phyloP scores from a whole-genome alignment of 92 coral and sea anemone species.

The Bergia puertoricense region DNA sequence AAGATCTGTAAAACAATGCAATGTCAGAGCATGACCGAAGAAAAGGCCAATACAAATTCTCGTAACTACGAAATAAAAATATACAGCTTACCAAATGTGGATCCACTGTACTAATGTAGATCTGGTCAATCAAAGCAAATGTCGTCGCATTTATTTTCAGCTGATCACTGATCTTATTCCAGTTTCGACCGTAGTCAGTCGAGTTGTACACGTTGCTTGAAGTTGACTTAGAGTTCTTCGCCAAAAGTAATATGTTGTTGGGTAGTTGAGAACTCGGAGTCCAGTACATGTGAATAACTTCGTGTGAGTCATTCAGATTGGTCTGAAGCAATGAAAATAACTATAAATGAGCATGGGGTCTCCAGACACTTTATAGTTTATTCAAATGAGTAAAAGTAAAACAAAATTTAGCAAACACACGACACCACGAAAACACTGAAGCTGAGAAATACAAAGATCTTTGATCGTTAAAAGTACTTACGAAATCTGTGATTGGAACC shows the following conservation, averaged over 20 bases:
- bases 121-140: slow-evolving; percentile 42
- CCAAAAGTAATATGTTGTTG: slow-evolving; percentile 29
- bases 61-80: background rate
- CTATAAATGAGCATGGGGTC: slow-evolving; percentile 13
- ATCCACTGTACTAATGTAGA: slow-evolving; percentile 19
- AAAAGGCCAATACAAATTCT: slow-evolving; percentile 8
- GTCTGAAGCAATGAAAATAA: slow-evolving; percentile 2
- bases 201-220: slow-evolving; percentile 37
- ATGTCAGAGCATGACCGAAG: slow-evolving; percentile 2
- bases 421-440: background rate
- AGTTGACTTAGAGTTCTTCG: background rate
- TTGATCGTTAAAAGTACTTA: slow-evolving; percentile 11
- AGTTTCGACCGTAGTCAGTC: slow-evolving; percentile 4
- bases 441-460: background rate
- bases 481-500: background rate
- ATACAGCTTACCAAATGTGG: slow-evolving; percentile 29
- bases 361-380: slow-evolving; percentile 14
- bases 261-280: slow-evolving; percentile 1
- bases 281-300: slow-evolving; percentile 24
- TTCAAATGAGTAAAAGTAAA: background rate
- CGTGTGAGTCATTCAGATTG: slow-evolving; percentile 21
- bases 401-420: slow-evolving; percentile 4
- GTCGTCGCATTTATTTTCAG: slow-evolving; percentile 24
- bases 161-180: slow-evolving; percentile 22
- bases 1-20: slow-evolving; percentile 27